Evolutionary conservation across 2,888 invertebrate genomes (phyloP).

Genomic region (Aphodius granarius): DNA sequence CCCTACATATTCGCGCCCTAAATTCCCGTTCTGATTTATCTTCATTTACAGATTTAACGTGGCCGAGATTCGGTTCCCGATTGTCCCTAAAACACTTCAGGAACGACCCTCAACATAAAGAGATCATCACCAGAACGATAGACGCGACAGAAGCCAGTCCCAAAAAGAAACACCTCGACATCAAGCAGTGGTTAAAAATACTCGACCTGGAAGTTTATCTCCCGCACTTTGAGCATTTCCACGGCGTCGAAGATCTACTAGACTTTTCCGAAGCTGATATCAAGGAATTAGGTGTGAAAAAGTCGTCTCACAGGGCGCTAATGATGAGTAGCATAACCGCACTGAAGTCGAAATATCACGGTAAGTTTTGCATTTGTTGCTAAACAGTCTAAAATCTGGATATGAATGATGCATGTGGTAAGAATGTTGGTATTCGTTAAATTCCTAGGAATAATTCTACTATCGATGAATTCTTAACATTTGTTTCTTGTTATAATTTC

Average conservation of each 20-base stretch:
- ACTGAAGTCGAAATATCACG: conserved; percentile 63
- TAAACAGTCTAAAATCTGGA: background rate
- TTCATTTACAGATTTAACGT: conserved; percentile 46
- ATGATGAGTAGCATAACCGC: conserved; percentile 67
- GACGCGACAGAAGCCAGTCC: conserved; percentile 16
- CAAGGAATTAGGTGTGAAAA: conserved; percentile 63
- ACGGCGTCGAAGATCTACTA: conserved; percentile 63
- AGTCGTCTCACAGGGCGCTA: conserved; percentile 64
- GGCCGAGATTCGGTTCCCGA: conserved; percentile 48
- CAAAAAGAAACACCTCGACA: conserved; percentile 57
- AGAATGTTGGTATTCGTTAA: no score
- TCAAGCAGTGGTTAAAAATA: conserved; percentile 62
- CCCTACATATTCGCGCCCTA: no score
- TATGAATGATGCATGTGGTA: background rate
- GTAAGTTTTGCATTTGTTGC: conserved; percentile 42
- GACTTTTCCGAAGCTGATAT: conserved; percentile 62
- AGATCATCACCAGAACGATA: conserved; percentile 16
- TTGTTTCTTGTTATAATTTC: conserved; percentile 13
- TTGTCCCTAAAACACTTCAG: conserved; percentile 42
- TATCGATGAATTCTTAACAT: background rate
- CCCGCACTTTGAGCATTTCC: conserved; percentile 54
- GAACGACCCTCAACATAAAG: conserved; percentile 30
- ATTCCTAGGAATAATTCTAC: no score
- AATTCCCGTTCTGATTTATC: background rate
- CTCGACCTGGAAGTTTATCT: conserved; percentile 63